phyloP scores from a whole-genome alignment of 2,113 vertebrate genomes.

The Xiphophorus maculatus region DNA sequence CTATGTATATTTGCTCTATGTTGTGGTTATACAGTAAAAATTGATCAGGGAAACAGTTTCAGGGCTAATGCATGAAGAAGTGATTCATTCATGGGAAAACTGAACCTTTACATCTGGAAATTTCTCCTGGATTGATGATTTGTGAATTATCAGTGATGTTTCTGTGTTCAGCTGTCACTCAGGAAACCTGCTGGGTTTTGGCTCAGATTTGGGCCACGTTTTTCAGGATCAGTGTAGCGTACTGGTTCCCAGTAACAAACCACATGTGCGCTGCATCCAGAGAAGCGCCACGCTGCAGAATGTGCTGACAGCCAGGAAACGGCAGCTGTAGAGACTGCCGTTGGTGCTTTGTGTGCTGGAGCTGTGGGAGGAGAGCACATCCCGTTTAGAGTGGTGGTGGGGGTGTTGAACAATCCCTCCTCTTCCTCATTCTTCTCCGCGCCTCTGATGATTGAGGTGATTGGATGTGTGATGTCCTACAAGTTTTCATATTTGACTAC shows the following conservation, averaged over 20 bases:
- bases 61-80: no score
- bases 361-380: slow-evolving; percentile 32
- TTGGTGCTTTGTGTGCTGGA: slow-evolving; percentile 57
- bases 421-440: slow-evolving; percentile 21
- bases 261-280: slow-evolving; percentile 61
- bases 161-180: background rate
- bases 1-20: no score
- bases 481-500: slow-evolving; percentile 22
- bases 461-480: slow-evolving; percentile 20
- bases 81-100: no score
- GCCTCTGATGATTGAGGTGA: background rate
- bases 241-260: background rate
- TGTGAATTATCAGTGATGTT: background rate
- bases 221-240: slow-evolving; percentile 11
- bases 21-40: no score
- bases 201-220: background rate
- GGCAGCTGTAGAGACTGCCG: slow-evolving; percentile 38
- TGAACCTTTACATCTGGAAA: no score
- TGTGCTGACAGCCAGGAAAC: slow-evolving; percentile 69
- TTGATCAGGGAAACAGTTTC: no score
- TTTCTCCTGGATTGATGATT: background rate
- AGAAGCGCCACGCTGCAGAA: slow-evolving; percentile 59
- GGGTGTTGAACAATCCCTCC: slow-evolving; percentile 13
- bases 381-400: no score
- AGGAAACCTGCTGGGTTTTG: background rate